phyloP scores from a whole-genome alignment of 2,888 invertebrate species.

The Amiota mariae region DNA sequence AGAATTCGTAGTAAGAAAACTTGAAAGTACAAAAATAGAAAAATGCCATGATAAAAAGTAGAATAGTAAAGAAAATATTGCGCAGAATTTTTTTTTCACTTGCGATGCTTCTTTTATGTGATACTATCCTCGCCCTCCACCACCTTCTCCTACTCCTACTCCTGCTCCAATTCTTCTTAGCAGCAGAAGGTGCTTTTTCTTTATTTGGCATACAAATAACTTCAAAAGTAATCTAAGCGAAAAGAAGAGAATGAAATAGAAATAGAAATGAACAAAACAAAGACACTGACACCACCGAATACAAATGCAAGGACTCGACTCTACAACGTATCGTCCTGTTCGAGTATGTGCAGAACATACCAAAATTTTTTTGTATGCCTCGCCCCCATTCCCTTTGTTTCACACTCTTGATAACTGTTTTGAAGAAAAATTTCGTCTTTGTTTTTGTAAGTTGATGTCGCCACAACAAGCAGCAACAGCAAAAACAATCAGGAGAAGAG shows the following conservation, averaged over 20 bases:
- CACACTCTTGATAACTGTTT: slow-evolving; percentile 12
- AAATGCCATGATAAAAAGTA: not conserved
- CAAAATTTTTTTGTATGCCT: slow-evolving; percentile 16
- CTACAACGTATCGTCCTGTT: not conserved
- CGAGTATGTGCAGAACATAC: slow-evolving; percentile 27
- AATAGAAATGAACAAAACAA: too few species aligned
- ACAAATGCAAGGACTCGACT: too few species aligned
- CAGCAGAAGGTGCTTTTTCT: slow-evolving; percentile 15
- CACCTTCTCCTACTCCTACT: too few species aligned
- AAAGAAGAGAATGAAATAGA: too few species aligned
- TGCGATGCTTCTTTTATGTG: slow-evolving; percentile 1
- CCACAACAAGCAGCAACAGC: too few species aligned
- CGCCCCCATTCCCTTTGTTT: too few species aligned
- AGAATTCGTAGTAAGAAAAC: slow-evolving; percentile 8
- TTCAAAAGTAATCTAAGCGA: slow-evolving; percentile 25
- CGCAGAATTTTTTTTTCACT: slow-evolving; percentile 17
- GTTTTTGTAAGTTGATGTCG: slow-evolving; percentile 14
- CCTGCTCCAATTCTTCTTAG: too few species aligned
- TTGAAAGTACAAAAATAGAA: slow-evolving; percentile 1
- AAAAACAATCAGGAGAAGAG: not conserved
- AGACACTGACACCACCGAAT: too few species aligned
- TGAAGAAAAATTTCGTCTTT: slow-evolving; percentile 26
- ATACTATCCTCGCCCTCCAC: too few species aligned
- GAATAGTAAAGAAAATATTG: slow-evolving; percentile 11
- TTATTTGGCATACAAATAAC: slow-evolving; percentile 18